Conservation (phyloP, 2,113 vertebrate species). For the Limnothrissa miodon region DNA sequence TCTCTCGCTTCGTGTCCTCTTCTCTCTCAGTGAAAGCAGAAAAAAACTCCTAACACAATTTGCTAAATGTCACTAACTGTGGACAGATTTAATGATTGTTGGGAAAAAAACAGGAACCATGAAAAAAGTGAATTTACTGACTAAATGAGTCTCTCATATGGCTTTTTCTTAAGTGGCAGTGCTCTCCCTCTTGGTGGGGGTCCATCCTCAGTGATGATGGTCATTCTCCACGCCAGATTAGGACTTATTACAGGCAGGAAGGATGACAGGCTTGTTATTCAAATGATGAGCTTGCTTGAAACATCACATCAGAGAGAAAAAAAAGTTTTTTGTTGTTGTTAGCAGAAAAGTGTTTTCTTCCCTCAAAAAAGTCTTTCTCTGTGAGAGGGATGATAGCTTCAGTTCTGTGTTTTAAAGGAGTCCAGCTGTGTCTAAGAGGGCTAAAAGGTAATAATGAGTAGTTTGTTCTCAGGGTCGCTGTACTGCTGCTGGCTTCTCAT, state of each 20-base stretch:
- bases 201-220: constrained; percentile 27
- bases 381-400: no score
- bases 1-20: not conserved
- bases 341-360: not conserved
- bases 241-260: constrained; percentile 60
- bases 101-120: not conserved
- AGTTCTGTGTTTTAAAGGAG: not conserved
- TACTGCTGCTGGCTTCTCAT: not conserved
- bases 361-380: not conserved
- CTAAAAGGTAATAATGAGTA: not conserved
- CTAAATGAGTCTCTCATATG: not conserved
- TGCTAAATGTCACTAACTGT: no score
- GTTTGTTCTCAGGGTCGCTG: not conserved
- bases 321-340: not conserved
- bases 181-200: not conserved
- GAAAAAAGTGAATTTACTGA: not conserved
- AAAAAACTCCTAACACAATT: no score
- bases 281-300: constrained; percentile 53
- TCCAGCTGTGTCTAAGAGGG: not conserved
- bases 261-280: constrained; percentile 60
- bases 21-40: not conserved
- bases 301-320: not conserved
- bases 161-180: not conserved
- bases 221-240: constrained; percentile 56
- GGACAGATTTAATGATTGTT: not conserved